Base-by-base conservation (phyloP, 2,888 invertebrate genomes). In the Caenorhabditis zanzibari region DNA sequence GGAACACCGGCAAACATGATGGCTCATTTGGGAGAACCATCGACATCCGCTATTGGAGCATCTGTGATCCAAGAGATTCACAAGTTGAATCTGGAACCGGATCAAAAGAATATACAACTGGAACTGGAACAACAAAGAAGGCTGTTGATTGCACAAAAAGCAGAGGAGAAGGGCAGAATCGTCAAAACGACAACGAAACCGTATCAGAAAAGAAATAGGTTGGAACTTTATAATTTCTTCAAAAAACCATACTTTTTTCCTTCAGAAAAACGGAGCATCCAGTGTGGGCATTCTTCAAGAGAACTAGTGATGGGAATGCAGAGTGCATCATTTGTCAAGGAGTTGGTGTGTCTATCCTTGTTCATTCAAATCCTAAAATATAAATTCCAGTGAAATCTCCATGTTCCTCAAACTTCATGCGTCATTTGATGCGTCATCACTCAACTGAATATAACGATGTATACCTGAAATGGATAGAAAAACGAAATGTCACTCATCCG, bases 361-460 rank as follows among this genome's bases (percentile, higher is more conserved):
- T 22, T 22, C 22, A 10, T 1, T 22, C 19, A 2, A 22, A 19
- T 22, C 22, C 9, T 12, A 16, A 7, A 44, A 56, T n/a, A 16
- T 41, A 44, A 44, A 14, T 16, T 26, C 24, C 41, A 85, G 85
- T 89, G 9, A 88, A 88, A 56, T 81, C 81, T 19, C 89, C 89
- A 10, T 89, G 89, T 63, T 89, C 89, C 0, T 88, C 88, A 1
- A 89, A 89, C 54, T 89, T 89, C 56, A 89, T 89, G 89, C 80
- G 89, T 4, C 89, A 89, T 77, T 75, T 89, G 54, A 89, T 88
- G 88, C 72, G 89, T n/a, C 89, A 89, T 49, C 89, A 89, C 61
- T 79, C 86, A 6, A 32, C 64, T 22, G 86, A 89, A 54, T 89
- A 89, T 74, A 86, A 89, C 69, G 75, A 82, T 38, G 89, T 89